Base-by-base conservation (phyloP, 64 coral and sea anemone species). In the Dendrophyllia cribrosa region DNA sequence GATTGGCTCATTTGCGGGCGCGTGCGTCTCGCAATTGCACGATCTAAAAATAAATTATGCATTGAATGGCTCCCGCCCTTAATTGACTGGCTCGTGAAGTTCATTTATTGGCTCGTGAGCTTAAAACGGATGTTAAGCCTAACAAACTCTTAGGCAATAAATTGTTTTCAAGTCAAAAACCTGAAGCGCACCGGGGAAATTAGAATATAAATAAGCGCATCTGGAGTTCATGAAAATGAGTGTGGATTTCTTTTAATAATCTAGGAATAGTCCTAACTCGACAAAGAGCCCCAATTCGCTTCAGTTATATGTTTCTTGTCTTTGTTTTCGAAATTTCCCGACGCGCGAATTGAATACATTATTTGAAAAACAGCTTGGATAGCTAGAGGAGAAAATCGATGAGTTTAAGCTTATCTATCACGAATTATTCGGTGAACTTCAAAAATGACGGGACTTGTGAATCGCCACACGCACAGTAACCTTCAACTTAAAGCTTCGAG, bases 401-500 rank as follows among this genome's bases (percentile, higher is more conserved):
- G 44, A 67, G n/a, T 22, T 22, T 84, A 15, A 55, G 21, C 19
- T 55, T 8, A 62, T 23, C 44, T 5, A 66, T 51, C 19, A 51
- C 80, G 8, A 68, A 7, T 15, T 48, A 45, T 66, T 17, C 16
- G 43, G 13, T 49, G 25, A 66, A 63, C 49, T 83, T 7, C 22
- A 84, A 68, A 84, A 72, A 95, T 98, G 96, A 83, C 74, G 13
- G 96, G 96, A 52, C 66, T 98, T 45, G 93, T 95, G 46, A 98
- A 93, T 72, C 79, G 93, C 12, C 79, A 98, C 74, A 93, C 79
- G 13, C 95, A 66, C 51, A 70, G 76, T 6, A 85, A 82, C 58
- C 74, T 98, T 58, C 86, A 87, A 55, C 73, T 98, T 6, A 98
- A 90, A 50, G 93, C 96, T 9, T 98, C 96, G 3, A 98, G 96